phyloP scores from a whole-genome alignment of 2,888 invertebrate genomes.

The Tiliacea citrago region DNA sequence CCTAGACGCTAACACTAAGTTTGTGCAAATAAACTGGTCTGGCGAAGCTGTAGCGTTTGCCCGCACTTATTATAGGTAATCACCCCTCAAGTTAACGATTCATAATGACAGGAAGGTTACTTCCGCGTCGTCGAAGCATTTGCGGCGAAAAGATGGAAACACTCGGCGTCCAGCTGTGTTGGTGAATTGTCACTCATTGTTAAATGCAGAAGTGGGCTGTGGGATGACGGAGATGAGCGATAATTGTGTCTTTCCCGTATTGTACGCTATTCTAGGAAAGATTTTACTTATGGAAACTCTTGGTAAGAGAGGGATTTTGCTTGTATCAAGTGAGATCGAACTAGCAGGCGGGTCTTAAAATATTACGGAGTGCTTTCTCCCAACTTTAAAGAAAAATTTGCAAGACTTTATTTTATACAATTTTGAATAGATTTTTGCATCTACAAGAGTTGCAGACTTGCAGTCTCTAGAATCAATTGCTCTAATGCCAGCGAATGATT shows the following conservation, averaged over 20 bases:
- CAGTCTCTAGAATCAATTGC: not conserved
- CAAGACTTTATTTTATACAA: not conserved
- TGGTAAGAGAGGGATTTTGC: slow-evolving; percentile 6
- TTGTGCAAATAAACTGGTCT: slow-evolving; percentile 64
- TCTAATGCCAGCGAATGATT: not conserved
- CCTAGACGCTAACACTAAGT: slow-evolving; percentile 56
- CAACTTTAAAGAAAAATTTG: not conserved
- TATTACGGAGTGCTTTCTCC: not conserved
- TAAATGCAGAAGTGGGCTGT: slow-evolving; percentile 50
- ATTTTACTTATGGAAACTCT: slow-evolving; percentile 38
- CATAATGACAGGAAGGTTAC: slow-evolving; percentile 80
- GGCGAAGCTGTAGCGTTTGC: slow-evolving; percentile 49
- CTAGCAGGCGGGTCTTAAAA: not conserved
- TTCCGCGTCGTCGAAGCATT: slow-evolving; percentile 78
- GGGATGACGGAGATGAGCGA: slow-evolving; percentile 61
- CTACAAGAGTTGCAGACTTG: not conserved
- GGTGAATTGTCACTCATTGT: slow-evolving; percentile 64
- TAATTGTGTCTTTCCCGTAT: slow-evolving; percentile 52
- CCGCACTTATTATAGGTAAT: slow-evolving; percentile 73
- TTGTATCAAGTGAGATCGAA: slow-evolving; percentile 5
- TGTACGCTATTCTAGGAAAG: slow-evolving; percentile 46
- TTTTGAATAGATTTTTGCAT: not conserved
- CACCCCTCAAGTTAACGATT: slow-evolving; percentile 75
- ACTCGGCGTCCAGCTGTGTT: slow-evolving; percentile 54
- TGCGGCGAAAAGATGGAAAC: slow-evolving; percentile 65